phyloP scores from a whole-genome alignment of 2,888 invertebrate species.

The Andricus quercusramuli region DNA sequence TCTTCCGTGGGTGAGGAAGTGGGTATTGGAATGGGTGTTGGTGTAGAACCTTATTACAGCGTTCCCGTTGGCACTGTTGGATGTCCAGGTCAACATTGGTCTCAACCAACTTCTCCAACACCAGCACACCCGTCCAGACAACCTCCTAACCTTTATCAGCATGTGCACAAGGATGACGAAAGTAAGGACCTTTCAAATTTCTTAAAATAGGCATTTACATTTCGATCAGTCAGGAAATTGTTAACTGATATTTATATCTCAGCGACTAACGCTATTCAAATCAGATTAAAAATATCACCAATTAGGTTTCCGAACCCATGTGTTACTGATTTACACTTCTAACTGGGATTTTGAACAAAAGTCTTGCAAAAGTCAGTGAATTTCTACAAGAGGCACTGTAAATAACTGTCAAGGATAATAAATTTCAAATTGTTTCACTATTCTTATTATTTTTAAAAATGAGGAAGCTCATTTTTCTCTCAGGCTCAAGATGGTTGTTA shows the following conservation, averaged over 20 bases:
- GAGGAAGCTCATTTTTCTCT: too few relatives aligned
- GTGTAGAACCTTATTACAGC: conserved; percentile 92
- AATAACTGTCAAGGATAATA: too few relatives aligned
- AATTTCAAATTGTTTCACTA: too few relatives aligned
- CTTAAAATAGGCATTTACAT: not conserved
- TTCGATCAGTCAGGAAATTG: not conserved
- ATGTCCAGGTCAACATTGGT: conserved; percentile 81
- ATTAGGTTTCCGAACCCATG: not conserved
- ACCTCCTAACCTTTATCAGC: conserved; percentile 80
- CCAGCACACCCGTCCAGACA: conserved; percentile 82
- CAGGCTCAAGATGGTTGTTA: too few relatives aligned
- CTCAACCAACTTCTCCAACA: conserved; percentile 88
- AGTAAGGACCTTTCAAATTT: conserved; percentile 80
- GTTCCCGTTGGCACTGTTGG: conserved; percentile 84
- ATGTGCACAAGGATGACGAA: conserved; percentile 85
- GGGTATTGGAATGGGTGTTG: conserved; percentile 84
- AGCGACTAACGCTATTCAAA: not conserved
- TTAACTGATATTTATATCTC: not conserved
- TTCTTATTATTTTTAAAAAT: too few relatives aligned
- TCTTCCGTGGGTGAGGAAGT: conserved; percentile 75
- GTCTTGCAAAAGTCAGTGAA: too few relatives aligned
- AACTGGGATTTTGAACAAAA: too few relatives aligned
- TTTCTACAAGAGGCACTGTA: too few relatives aligned
- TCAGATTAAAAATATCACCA: not conserved
- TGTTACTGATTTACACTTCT: not conserved